Evolutionary conservation across 2,113 vertebrate species (phyloP).

Genomic region (Sorex fumeus): DNA sequence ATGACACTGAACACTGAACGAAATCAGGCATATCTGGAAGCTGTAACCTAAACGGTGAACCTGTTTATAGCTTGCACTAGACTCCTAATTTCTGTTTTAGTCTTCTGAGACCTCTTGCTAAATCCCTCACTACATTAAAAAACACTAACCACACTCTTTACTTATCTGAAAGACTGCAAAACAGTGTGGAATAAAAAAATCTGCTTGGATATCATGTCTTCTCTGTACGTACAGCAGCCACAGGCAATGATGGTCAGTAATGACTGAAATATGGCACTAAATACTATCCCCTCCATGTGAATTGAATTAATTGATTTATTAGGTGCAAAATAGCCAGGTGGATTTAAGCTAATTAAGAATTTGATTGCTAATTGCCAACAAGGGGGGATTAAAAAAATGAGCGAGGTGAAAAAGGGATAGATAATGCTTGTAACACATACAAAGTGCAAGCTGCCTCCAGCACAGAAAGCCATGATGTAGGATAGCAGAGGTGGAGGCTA

Average conservation of each 20-base stretch:
- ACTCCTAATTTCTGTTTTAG: conserved; percentile 76
- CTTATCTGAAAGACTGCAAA: conserved; percentile 80
- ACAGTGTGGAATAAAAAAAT: conserved; percentile 85
- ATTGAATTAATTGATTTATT: conserved; percentile 91
- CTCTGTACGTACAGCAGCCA: conserved; percentile 50
- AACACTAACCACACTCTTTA: conserved; percentile 84
- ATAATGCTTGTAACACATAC: conserved; percentile 67
- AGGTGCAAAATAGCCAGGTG: conserved; percentile 88
- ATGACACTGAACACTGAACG: conserved; percentile 59
- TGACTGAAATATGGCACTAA: conserved; percentile 84
- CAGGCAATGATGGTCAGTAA: conserved; percentile 85
- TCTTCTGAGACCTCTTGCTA: conserved; percentile 83
- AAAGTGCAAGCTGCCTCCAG: conserved; percentile 50
- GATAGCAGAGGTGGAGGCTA: neutral
- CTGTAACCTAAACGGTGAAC: conserved; percentile 68
- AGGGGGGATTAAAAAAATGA: conserved; percentile 81
- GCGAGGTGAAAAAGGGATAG: conserved; percentile 75
- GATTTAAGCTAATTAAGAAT: conserved; percentile 88
- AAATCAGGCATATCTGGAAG: conserved; percentile 74
- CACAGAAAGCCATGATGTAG: neutral
- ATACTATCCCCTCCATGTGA: conserved; percentile 83
- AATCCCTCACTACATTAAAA: conserved; percentile 88
- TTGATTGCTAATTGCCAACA: conserved; percentile 89
- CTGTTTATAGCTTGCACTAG: conserved; percentile 75
- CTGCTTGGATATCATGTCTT: conserved; percentile 81